A percentile compares a stretch with the other conserved stretches of the same genome.
Evolutionary conservation across 2,888 invertebrate genomes (phyloP).

Genomic region (Ametastegia equiseti): DNA sequence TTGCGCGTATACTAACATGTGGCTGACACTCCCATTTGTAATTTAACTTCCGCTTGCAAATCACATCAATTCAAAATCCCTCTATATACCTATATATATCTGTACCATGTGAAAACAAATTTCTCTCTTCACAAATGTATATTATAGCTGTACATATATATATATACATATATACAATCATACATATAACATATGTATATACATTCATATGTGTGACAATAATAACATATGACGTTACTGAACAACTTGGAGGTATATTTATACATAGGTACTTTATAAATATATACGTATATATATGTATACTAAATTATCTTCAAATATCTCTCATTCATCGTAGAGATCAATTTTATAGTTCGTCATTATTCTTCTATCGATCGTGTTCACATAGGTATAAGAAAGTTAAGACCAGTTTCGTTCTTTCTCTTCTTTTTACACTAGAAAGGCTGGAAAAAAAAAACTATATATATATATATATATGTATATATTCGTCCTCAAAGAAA

Average conservation of each 20-base stretch:
- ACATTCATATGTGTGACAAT: neutral
- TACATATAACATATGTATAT: neutral
- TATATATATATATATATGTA: neutral
- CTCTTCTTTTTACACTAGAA: neutral
- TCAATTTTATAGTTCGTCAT: conserved; percentile 37
- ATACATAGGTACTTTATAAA: neutral
- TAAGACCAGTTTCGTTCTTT: neutral
- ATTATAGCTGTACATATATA: neutral
- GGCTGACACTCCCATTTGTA: too few relatives aligned
- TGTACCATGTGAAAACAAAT: too few relatives aligned
- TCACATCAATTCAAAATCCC: too few relatives aligned
- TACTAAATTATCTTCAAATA: neutral
- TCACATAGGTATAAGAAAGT: conserved; percentile 17
- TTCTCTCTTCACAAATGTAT: too few relatives aligned
- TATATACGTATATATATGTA: neutral
- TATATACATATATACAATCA: neutral
- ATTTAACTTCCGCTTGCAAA: too few relatives aligned
- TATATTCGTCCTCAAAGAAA: too few relatives aligned
- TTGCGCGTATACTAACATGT: too few relatives aligned
- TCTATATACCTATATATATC: neutral
- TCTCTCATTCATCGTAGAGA: neutral
- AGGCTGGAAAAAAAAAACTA: neutral
- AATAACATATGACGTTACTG: too few relatives aligned
- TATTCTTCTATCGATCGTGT: conserved; percentile 37
- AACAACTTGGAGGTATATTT: too few relatives aligned